Evolutionary conservation across 2,113 vertebrate genomes (phyloP).

Genomic region (Nettapus auritus): DNA sequence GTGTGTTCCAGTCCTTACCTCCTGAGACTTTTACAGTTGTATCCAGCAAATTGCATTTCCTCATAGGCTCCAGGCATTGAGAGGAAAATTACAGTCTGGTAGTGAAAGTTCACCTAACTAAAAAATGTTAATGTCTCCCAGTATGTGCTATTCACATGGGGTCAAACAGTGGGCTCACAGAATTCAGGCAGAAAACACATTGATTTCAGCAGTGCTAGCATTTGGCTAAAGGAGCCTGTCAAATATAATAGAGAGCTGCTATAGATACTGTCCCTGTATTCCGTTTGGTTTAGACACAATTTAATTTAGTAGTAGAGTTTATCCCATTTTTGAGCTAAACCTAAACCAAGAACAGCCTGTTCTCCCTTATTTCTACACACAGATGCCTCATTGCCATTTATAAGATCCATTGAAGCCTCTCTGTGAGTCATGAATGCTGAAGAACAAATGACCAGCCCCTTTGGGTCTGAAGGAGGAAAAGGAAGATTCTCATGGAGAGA

Average conservation of each 20-base stretch:
- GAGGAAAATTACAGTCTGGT: conserved; percentile 10
- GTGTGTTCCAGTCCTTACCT: not conserved
- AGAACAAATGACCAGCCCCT: not conserved
- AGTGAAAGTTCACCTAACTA: not conserved
- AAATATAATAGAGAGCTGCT: not conserved
- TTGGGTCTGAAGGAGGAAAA: not conserved
- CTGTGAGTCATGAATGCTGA: not conserved
- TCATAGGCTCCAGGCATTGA: not conserved
- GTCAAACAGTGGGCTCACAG: not conserved
- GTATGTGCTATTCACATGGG: not conserved
- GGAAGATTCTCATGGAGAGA: not conserved
- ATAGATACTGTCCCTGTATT: not conserved
- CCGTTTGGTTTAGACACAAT: not conserved
- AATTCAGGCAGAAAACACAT: not conserved
- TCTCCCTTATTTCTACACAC: not conserved
- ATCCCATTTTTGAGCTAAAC: not conserved
- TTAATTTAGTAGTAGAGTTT: not conserved
- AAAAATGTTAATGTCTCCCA: not conserved
- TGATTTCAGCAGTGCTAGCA: not conserved
- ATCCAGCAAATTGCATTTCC: conserved; percentile 3
- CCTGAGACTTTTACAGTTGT: not conserved
- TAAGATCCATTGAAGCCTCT: not conserved
- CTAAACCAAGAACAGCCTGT: not conserved
- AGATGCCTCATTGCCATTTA: not conserved
- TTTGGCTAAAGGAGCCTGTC: not conserved